Base-by-base conservation (phyloP, 2,888 invertebrate genomes). In the Lottia scabra region DNA sequence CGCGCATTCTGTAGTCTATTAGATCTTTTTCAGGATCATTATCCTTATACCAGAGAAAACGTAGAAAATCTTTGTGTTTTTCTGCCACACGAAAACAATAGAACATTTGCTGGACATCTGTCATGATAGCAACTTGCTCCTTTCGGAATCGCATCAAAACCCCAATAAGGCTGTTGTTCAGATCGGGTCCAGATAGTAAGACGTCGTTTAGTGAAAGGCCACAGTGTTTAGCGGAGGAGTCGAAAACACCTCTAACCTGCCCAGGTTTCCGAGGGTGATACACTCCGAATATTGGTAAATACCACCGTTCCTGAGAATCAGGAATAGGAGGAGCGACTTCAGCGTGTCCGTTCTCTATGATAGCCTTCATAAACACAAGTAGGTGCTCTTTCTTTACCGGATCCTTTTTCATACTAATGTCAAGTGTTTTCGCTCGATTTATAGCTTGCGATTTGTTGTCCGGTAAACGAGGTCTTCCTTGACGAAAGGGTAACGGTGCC, bases 251-350 rank as follows among this genome's bases (percentile, higher is more conserved):
- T 43, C 79, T 44, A 8, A 78, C 73, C 44, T 78, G 62, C 13
- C 63, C 63, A 19, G 74, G 78, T 63, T 78, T 80, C 48, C 72
- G 65, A 4, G 76, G 80, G 65, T 81, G 81, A 63, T 78, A 78
- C 0, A 79, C 78, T 13, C 76, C 80, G 46, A 76, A 74, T 16
- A 74, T 43, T 13, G 79, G 80, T 27, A 81, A 43, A 64, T 76
- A 79, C 79, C 80, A 80, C 23, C 69, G 46, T 74, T 78, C n/a
- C n/a, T n/a, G n/a, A n/a, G n/a, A n/a, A n/a, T n/a, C n/a, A n/a
- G n/a, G n/a, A n/a, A n/a, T n/a, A n/a, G n/a, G n/a, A n/a, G n/a
- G n/a, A n/a, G n/a, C n/a, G n/a, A n/a, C n/a, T n/a, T n/a, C n/a
- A n/a, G n/a, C n/a, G n/a, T n/a, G n/a, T n/a, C n/a, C n/a, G n/a